phyloP scores from a whole-genome alignment of 1,140 invertebrate genomes.

The Bursaphelenchus mucronatus region DNA sequence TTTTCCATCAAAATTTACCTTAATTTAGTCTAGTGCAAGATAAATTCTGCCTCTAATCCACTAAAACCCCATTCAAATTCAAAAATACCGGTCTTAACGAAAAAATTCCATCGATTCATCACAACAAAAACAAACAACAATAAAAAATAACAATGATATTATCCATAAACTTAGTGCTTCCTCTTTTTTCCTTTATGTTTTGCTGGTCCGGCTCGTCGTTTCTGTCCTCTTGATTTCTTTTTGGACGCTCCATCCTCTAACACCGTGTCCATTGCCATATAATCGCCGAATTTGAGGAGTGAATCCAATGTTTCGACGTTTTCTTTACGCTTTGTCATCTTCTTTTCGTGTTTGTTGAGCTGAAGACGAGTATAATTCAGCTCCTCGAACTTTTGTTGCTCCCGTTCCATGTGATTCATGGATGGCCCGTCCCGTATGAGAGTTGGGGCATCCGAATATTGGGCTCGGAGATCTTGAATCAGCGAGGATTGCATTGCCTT shows the following conservation, averaged over 20 bases:
- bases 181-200: too few relatives aligned
- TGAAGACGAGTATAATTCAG: conserved; percentile 11
- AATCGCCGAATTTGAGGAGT: conserved; percentile 16
- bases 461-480: conserved; percentile 11
- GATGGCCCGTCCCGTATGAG: neutral
- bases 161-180: too few relatives aligned
- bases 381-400: conserved; percentile 6
- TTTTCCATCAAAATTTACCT: too few relatives aligned
- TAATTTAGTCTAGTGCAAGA: too few relatives aligned
- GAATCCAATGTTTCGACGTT: conserved; percentile 13
- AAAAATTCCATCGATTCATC: too few relatives aligned
- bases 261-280: conserved; percentile 23
- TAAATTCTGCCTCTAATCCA: too few relatives aligned
- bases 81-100: too few relatives aligned
- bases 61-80: too few relatives aligned
- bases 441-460: conserved; percentile 14
- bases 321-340: conserved; percentile 3
- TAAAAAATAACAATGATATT: too few relatives aligned
- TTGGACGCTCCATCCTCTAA: conserved; percentile 8
- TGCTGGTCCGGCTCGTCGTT: too few relatives aligned
- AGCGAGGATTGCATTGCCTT: conserved; percentile 13
- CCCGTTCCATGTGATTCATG: conserved; percentile 1
- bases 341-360: conserved; percentile 6
- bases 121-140: too few relatives aligned
- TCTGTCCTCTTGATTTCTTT: too few relatives aligned